phyloP scores from a whole-genome alignment of 2,888 invertebrate species.

The Hydrotaea cyrtoneurina region DNA sequence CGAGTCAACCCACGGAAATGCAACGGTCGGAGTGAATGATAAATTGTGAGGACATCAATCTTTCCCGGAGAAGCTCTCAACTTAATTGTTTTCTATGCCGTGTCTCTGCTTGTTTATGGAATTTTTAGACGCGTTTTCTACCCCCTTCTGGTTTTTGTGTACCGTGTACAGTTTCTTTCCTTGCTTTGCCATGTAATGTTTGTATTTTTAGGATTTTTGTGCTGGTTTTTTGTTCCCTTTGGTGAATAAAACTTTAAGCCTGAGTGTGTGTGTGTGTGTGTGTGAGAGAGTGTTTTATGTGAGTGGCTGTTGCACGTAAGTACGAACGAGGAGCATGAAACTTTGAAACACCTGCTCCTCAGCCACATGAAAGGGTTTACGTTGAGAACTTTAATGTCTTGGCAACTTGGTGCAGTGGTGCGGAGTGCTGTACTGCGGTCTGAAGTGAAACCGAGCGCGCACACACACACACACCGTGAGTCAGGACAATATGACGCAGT shows the following conservation, averaged over 20 bases:
- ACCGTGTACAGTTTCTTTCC: background rate
- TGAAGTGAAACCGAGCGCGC: background rate
- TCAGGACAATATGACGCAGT: background rate
- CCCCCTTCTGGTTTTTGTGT: background rate
- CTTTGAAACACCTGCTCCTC: constrained; percentile 61
- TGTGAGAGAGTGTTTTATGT: too few species aligned
- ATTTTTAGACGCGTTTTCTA: background rate
- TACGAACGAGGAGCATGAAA: constrained; percentile 27
- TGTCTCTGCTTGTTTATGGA: constrained; percentile 15
- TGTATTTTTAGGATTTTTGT: constrained; percentile 24
- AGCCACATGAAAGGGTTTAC: constrained; percentile 48
- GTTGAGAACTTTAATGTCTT: constrained; percentile 49
- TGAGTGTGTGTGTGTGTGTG: background rate
- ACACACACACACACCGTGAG: background rate
- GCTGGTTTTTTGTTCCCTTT: background rate
- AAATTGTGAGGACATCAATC: constrained; percentile 30
- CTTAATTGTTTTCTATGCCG: constrained; percentile 34
- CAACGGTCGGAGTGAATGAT: constrained; percentile 3
- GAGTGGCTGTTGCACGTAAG: constrained; percentile 17
- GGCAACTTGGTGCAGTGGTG: background rate
- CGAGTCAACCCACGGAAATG: too few species aligned
- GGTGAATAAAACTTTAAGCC: background rate
- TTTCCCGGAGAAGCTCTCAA: constrained; percentile 9
- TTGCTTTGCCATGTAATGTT: background rate
- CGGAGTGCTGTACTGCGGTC: too few species aligned